These are phyloP conservation scores for Macrocentrus cingulum DNA, from an alignment of 1,140 invertebrate species.

Conservation along the genomic window DNA sequence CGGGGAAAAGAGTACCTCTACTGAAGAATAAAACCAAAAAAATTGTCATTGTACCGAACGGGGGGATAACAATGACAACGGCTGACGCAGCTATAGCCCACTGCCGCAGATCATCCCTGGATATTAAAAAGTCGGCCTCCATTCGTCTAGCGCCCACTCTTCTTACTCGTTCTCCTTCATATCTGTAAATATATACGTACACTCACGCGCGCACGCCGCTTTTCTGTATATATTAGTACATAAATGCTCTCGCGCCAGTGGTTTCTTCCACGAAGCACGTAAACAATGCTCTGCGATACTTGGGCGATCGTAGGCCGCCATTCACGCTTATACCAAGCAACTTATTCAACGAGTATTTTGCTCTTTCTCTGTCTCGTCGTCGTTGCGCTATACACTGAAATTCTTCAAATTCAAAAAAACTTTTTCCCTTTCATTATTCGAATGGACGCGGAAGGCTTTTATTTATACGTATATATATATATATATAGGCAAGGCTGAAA, in stretches of 20 bases:
- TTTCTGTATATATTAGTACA: constrained; percentile 23
- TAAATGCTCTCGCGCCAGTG: too few species aligned
- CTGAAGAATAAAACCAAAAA: constrained; percentile 34
- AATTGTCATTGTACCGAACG: constrained; percentile 36
- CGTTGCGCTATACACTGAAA: too few species aligned
- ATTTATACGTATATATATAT: too few species aligned
- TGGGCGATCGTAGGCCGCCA: too few species aligned
- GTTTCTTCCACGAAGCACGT: not conserved
- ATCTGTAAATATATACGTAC: constrained; percentile 10
- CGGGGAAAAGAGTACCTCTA: constrained; percentile 29
- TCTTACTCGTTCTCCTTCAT: constrained; percentile 6
- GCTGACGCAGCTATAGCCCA: constrained; percentile 33
- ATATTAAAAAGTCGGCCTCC: constrained; percentile 38
- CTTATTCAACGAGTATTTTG: too few species aligned
- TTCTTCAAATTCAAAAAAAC: too few species aligned
- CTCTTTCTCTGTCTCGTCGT: too few species aligned
- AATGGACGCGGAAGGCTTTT: too few species aligned
- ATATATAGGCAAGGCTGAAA: too few species aligned
- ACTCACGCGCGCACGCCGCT: constrained; percentile 19
- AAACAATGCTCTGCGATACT: not conserved
- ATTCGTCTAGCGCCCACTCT: constrained; percentile 29
- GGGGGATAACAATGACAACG: constrained; percentile 37
- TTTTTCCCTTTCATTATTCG: too few species aligned
- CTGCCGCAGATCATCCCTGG: constrained; percentile 37
- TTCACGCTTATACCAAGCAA: too few species aligned